Evolutionary conservation across 2,888 invertebrate species (phyloP).

Genomic region (Megastigmus dorsalis): DNA sequence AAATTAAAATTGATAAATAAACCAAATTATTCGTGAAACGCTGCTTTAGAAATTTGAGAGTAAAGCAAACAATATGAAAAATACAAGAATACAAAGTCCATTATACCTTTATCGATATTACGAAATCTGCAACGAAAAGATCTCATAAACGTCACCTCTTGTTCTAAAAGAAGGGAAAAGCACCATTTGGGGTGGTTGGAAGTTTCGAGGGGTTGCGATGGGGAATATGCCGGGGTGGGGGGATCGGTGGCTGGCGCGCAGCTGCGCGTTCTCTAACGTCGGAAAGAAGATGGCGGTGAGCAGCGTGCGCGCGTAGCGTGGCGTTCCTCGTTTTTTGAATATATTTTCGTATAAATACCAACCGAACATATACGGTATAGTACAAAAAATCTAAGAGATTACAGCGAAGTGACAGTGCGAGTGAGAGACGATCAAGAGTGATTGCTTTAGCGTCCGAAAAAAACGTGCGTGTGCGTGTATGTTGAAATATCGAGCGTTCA

Average conservation of each 20-base stretch:
- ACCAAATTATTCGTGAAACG: too few species aligned
- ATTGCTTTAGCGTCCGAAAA: not conserved
- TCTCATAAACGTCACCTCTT: conserved; percentile 29
- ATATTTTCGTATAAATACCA: too few species aligned
- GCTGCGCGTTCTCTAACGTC: conserved; percentile 54
- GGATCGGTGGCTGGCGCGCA: conserved; percentile 27
- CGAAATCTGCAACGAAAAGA: conserved; percentile 3
- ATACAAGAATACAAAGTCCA: not conserved
- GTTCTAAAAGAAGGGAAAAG: conserved; percentile 47
- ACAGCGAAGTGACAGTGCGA: too few species aligned
- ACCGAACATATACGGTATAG: too few species aligned
- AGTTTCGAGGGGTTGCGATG: conserved; percentile 60
- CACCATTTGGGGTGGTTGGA: conserved; percentile 61
- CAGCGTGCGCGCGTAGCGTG: conserved; percentile 58
- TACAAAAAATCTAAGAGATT: too few species aligned
- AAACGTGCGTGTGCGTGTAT: not conserved
- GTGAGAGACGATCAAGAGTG: not conserved
- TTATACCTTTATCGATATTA: conserved; percentile 26
- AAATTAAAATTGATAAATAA: too few species aligned
- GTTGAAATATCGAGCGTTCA: not conserved
- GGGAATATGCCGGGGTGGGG: conserved; percentile 47
- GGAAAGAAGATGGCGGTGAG: conserved; percentile 70
- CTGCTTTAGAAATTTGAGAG: too few species aligned
- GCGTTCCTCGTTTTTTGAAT: conserved; percentile 53
- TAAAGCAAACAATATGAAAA: too few species aligned